A percentile compares a stretch with the other conserved stretches of the same genome.
These are phyloP conservation scores for Microplitis manilae DNA, from an alignment of 2,888 invertebrate genomes.

Conservation along the genomic window DNA sequence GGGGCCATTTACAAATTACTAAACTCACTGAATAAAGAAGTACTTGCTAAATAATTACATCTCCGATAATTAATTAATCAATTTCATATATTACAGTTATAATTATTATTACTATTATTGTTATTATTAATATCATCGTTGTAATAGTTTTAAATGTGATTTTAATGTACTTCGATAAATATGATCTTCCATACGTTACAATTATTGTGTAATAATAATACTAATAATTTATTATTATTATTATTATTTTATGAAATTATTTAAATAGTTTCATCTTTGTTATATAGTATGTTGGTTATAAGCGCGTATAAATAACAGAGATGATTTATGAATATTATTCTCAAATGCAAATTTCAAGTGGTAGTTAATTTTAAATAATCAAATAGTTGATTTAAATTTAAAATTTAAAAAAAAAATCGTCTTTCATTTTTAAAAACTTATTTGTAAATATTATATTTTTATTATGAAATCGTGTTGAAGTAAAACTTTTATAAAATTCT, in stretches of 20 bases:
- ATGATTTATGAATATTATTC: no score
- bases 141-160: constrained; percentile 12
- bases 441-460: not conserved
- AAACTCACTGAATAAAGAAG: not conserved
- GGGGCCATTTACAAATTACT: constrained; percentile 26
- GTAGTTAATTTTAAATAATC: not conserved
- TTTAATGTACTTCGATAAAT: constrained; percentile 18
- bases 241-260: not conserved
- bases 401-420: not conserved
- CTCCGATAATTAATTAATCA: not conserved
- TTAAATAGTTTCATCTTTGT: not conserved
- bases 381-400: not conserved
- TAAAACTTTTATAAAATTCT: not conserved
- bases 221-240: not conserved
- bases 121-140: constrained; percentile 12
- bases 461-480: not conserved
- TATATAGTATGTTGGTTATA: not conserved
- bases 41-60: not conserved
- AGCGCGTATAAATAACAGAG: not conserved
- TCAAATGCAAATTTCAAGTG: not conserved
- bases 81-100: not conserved
- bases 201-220: not conserved
- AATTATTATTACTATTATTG: not conserved
- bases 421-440: not conserved
- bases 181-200: constrained; percentile 28